Evolutionary conservation across 2,113 vertebrate species (phyloP), one percentile per base, ranked within the genome.

Genomic region (Aythya baeri): DNA sequence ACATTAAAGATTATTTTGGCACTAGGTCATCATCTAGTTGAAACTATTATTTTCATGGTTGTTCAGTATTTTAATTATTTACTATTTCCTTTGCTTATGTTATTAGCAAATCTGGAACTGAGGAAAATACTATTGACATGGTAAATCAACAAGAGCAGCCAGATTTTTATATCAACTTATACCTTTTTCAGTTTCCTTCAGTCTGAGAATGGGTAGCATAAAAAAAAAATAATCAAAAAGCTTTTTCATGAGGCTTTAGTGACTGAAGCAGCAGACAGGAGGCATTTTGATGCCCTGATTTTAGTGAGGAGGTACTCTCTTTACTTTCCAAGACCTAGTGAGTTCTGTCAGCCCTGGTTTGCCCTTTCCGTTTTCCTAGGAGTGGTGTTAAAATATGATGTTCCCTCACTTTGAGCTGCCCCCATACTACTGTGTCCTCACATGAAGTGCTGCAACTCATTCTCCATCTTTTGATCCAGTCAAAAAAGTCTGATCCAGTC

Each of bases 1-100:
- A 36, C 34, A 91, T 89, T 59, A 92, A 93, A 89, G 57, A 68
- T 52, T 86, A 61, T 81, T 91, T 88, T 88, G 11, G 43, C 71
- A 58, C 12, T 59, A 59, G 41, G 50, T 57, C 11, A 86, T 83
- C 5, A 50, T 78, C 34, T 77, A 75, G 61, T 22, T 86, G 67
- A 95, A 91, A 92, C 75, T 79, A 59, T 52, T 88, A 62, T 72
- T 92, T 93, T 32, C 32, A 71, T 81, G 38, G 11, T 8, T 84
- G 57, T 78, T 75, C 34, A 57, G 32, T 65, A 38, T 86, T 84
- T 57, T 49, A 77, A 50, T 80, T 61, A 68, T 86, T 81, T 92
- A n/a, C 18, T 66, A 50, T 55, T 81, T 9, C 12, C 5, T 85
- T 91, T 82, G 41, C 3, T 89, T 41, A 25, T 12, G 12, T 55